Evolutionary conservation across 2,797 vertebrate genomes (phyloP).

Genomic region (Thamnophis elegans): DNA sequence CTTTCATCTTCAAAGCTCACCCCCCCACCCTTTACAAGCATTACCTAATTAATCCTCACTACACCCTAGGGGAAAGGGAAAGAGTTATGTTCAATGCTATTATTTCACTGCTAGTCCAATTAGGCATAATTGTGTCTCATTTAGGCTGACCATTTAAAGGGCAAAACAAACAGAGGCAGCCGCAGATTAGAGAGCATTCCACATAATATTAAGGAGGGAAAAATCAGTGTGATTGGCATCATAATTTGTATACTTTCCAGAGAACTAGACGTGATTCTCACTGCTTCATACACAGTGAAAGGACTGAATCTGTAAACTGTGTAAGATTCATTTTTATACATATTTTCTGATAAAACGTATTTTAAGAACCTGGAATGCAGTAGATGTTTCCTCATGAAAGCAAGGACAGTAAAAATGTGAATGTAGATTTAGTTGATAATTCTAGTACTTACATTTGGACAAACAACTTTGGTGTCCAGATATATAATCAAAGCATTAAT

Average conservation of each 20-base stretch:
- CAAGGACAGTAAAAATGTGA: neutral
- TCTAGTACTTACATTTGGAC: neutral
- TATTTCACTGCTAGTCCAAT: constrained; percentile 27
- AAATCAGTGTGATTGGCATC: neutral
- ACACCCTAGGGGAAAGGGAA: constrained; percentile 8
- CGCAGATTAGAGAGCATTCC: constrained; percentile 4
- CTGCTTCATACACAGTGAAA: neutral
- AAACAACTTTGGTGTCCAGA: neutral
- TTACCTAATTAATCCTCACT: constrained; percentile 34
- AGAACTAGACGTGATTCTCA: neutral
- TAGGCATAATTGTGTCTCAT: neutral
- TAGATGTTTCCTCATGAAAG: neutral
- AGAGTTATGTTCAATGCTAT: constrained; percentile 25
- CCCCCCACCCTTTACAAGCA: neutral
- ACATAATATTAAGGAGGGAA: neutral
- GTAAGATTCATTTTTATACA: neutral
- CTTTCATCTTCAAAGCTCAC: constrained; percentile 33
- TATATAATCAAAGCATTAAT: neutral
- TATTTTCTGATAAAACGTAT: neutral
- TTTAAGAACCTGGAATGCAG: neutral
- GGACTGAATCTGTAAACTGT: neutral
- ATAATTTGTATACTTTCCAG: neutral
- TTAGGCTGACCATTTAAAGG: constrained; percentile 18
- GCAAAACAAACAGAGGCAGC: neutral
- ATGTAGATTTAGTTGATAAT: neutral